Base-by-base conservation (phyloP, 2,113 vertebrate species). In the Hydrochoerus hydrochaeris region DNA sequence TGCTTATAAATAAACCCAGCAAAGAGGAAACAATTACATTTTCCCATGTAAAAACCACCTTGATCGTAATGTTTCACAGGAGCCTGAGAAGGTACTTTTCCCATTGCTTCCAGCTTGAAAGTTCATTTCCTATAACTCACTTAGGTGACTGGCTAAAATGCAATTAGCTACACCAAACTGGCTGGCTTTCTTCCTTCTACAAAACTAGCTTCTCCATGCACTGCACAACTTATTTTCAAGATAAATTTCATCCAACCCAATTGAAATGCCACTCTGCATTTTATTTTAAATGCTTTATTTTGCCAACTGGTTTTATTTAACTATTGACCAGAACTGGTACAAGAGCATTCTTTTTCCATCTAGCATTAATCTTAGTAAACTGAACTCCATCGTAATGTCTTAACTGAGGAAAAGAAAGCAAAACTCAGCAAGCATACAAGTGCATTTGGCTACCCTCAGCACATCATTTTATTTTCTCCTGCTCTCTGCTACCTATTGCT, bases 311-410 rank as follows among this genome's bases (percentile, higher is more conserved):
- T 96, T 97, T 97, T 98, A 98, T 96, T 98, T 97, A 97, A 97
- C 96, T 98, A 97, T 96, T 93, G 88, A 98, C 95, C 85, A 97
- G 95, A 98, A 35, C 10, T 90, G 73, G 90, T 88, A 97, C 12
- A 32, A 96, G 38, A 89, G 49, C 94, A 96, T 96, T 97, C 91
- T 97, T 98, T 98, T 97, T 77, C 98, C 52, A 92, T 75, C 87
- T 44, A 95, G 86, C 97, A 98, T 98, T 98, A 98, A 98, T 98
- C 98, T 98, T 97, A 86, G 94, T 96, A 97, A 98, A 98, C 77
- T 46, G 94, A 97, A 88, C 96, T 96, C 97, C 95, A 95, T 22
- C 86, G 94, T 95, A 98, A 98, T 93, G 98, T 98, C 97, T 98
- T 96, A 97, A 98, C 63, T 90, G 83, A 93, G 44, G 92, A 85